Evolutionary conservation across 1,140 invertebrate genomes (phyloP).

Genomic region (Calephelis virginiensis): DNA sequence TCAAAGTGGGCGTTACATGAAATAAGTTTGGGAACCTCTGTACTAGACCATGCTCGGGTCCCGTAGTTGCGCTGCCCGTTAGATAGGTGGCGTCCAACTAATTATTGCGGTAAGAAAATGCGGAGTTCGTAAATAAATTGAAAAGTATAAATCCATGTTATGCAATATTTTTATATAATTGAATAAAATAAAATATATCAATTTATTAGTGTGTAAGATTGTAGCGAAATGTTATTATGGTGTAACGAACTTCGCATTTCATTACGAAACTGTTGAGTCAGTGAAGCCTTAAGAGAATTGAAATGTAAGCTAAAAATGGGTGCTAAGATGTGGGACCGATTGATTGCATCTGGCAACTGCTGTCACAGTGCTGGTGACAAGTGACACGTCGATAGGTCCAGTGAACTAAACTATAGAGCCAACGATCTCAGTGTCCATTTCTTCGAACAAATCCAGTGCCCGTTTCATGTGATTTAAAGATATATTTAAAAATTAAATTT

Average conservation of each 20-base stretch:
- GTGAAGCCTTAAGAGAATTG: slow-evolving; percentile 48
- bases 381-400: slow-evolving; percentile 27
- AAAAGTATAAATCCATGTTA: slow-evolving; percentile 34
- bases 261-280: slow-evolving; percentile 40
- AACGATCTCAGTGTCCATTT: slow-evolving; percentile 71
- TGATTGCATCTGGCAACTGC: background rate
- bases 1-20: too few species aligned
- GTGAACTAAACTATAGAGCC: slow-evolving; percentile 13
- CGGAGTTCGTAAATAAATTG: slow-evolving; percentile 25
- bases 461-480: slow-evolving; percentile 68
- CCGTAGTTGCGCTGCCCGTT: slow-evolving; percentile 21
- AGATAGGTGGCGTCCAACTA: slow-evolving; percentile 35
- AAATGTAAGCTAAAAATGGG: slow-evolving; percentile 50
- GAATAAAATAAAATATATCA: slow-evolving; percentile 58
- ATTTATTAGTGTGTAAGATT: slow-evolving; percentile 50
- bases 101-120: slow-evolving; percentile 20
- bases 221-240: slow-evolving; percentile 30
- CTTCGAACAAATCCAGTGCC: slow-evolving; percentile 73
- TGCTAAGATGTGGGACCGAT: slow-evolving; percentile 66
- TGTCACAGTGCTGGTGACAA: slow-evolving; percentile 4
- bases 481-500: slow-evolving; percentile 59
- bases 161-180: slow-evolving; percentile 64
- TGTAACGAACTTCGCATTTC: slow-evolving; percentile 38
- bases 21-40: too few species aligned
- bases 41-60: background rate